Percentiles rank a stretch among this genome's conserved stretches.
Evolutionary conservation across 1,140 invertebrate genomes (phyloP).

Genomic region (Neotoxoptera formosana): DNA sequence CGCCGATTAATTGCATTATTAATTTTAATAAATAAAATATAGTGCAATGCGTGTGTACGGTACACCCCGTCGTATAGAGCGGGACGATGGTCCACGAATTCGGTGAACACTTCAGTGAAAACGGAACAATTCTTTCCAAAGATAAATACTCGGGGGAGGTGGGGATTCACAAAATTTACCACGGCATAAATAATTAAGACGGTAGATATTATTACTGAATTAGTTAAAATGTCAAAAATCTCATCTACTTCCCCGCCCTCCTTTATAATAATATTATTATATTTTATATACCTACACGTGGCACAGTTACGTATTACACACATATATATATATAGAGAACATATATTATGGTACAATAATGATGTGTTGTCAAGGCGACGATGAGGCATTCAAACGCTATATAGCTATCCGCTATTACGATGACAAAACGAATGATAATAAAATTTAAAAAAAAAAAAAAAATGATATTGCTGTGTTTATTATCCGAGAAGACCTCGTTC

Average conservation of each 20-base stretch:
- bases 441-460: constrained; percentile 20
- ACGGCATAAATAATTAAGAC: not conserved
- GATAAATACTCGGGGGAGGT: not conserved
- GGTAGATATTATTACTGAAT: not conserved
- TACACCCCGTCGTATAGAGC: too few relatives aligned
- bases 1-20: not conserved
- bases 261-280: not conserved
- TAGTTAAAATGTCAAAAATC: not conserved
- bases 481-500: constrained; percentile 18
- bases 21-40: not conserved
- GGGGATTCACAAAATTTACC: not conserved
- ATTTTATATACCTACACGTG: not conserved
- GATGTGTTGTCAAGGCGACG: not conserved
- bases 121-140: not conserved
- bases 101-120: not conserved
- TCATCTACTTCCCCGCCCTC: not conserved
- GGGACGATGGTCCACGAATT: not conserved
- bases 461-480: not conserved
- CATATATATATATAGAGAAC: too few relatives aligned
- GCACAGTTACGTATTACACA: not conserved
- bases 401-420: not conserved
- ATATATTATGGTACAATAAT: not conserved
- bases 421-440: constrained; percentile 21
- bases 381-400: not conserved
- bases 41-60: not conserved